A percentile compares a stretch with the other conserved stretches of the same genome.
Conservation (phyloP, 2,113 vertebrate species). For the Labeo catla region DNA sequence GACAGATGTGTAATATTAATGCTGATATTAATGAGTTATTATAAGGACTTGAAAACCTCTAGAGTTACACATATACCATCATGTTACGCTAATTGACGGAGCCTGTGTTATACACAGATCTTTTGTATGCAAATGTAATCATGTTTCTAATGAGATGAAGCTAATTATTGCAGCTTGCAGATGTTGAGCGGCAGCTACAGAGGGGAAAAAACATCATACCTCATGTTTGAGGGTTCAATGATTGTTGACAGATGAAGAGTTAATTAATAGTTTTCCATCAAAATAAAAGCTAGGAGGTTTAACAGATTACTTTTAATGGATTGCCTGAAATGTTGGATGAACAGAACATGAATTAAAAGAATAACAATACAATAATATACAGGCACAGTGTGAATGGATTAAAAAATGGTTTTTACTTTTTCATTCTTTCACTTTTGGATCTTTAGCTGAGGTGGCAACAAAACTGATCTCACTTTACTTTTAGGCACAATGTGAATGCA, state of each 20-base stretch:
- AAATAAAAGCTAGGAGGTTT: background rate
- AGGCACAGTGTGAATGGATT: too few relatives aligned
- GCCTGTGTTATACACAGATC: background rate
- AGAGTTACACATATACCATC: background rate
- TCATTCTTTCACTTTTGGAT: too few relatives aligned
- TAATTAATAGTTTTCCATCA: background rate
- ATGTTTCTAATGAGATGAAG: slow-evolving; percentile 34
- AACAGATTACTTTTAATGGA: background rate
- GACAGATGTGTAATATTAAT: background rate
- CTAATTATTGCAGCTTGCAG: slow-evolving; percentile 11
- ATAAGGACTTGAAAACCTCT: background rate
- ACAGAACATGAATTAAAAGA: background rate
- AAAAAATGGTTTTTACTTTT: too few relatives aligned
- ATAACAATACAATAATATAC: too few relatives aligned
- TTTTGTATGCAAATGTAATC: slow-evolving; percentile 32
- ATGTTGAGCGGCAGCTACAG: background rate
- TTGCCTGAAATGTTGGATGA: background rate
- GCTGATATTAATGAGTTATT: background rate
- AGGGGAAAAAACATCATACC: background rate
- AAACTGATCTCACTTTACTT: too few relatives aligned
- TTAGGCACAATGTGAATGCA: too few relatives aligned
- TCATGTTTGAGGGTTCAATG: background rate
- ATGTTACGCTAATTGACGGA: background rate
- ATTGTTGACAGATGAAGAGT: background rate
- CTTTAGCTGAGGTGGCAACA: too few relatives aligned